A percentile compares a stretch with the other conserved stretches of the same genome.
These are phyloP conservation scores for Latheticus oryzae DNA, from an alignment of 2,888 invertebrate genomes.

Conservation along the genomic window DNA sequence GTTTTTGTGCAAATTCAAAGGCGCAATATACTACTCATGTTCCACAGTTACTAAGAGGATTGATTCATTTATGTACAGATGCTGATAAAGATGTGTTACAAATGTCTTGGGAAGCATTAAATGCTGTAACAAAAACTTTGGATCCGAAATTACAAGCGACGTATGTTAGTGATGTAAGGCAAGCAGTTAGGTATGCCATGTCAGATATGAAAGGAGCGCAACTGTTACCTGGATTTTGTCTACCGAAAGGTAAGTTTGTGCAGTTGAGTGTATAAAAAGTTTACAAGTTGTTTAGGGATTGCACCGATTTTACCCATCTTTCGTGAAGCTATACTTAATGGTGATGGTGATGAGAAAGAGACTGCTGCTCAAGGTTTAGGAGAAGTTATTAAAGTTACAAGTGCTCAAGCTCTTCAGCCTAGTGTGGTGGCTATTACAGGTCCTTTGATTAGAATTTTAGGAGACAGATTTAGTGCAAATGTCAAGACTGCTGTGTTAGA, in stretches of 20 bases:
- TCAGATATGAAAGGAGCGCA: slow-evolving; percentile 84
- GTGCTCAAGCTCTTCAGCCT: slow-evolving; percentile 88
- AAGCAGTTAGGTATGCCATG: slow-evolving; percentile 91
- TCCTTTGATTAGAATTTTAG: slow-evolving; percentile 96
- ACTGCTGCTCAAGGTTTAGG: slow-evolving; percentile 90
- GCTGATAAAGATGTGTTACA: slow-evolving; percentile 83
- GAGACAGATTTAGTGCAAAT: slow-evolving; percentile 92
- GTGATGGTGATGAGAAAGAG: slow-evolving; percentile 95
- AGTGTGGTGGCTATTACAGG: slow-evolving; percentile 98
- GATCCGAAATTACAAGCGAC: slow-evolving; percentile 86
- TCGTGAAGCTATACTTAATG: slow-evolving; percentile 95
- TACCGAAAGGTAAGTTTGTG: slow-evolving; percentile 76
- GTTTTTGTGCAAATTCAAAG: slow-evolving; percentile 90
- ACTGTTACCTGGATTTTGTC: slow-evolving; percentile 90
- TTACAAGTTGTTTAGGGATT: slow-evolving; percentile 70
- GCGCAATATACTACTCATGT: slow-evolving; percentile 90
- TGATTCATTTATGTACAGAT: slow-evolving; percentile 87
- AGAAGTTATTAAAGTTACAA: slow-evolving; percentile 85
- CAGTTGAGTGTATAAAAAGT: background rate
- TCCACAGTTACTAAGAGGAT: slow-evolving; percentile 86
- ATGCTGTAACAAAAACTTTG: slow-evolving; percentile 88
- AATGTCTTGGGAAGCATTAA: slow-evolving; percentile 92
- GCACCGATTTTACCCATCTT: slow-evolving; percentile 94
- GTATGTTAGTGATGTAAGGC: slow-evolving; percentile 90
- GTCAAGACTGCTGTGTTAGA: slow-evolving; percentile 97